These are phyloP conservation scores for Oreotrochilus melanogaster DNA, from an alignment of 2,113 vertebrate species.

Conservation along the genomic window DNA sequence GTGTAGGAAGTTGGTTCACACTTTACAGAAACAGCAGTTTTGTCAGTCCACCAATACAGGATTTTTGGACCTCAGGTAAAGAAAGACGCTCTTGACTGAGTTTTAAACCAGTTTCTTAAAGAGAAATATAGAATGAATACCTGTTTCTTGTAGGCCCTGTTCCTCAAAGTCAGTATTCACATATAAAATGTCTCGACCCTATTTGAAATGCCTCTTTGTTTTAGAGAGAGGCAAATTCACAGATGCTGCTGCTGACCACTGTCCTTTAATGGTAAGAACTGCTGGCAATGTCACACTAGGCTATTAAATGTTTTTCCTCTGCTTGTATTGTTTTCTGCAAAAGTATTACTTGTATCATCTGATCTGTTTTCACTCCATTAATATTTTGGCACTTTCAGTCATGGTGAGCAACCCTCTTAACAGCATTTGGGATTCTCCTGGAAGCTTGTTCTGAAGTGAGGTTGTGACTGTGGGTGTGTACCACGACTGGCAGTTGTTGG, in stretches of 20 bases:
- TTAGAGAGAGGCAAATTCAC: neutral
- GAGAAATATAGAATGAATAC: neutral
- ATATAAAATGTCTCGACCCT: neutral
- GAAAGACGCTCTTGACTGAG: neutral
- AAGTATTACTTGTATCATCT: neutral
- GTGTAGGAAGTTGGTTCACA: conserved; percentile 25
- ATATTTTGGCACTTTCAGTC: neutral
- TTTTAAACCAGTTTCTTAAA: neutral
- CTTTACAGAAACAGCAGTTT: neutral
- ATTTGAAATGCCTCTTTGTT: neutral
- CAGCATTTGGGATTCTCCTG: neutral
- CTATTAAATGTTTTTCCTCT: neutral
- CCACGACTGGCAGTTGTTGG: neutral
- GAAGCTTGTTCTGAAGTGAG: neutral
- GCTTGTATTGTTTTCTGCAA: neutral
- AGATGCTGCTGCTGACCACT: neutral
- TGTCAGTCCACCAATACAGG: neutral
- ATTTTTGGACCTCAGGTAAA: neutral
- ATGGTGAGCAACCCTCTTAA: neutral
- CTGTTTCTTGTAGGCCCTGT: neutral
- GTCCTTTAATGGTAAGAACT: neutral
- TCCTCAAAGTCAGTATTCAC: neutral
- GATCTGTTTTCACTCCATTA: neutral
- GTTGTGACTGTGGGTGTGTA: neutral
- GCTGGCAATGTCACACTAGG: neutral